A percentile compares a stretch with the other conserved stretches of the same genome.
Evolutionary conservation across 2,888 invertebrate genomes (phyloP).

Genomic region (Yponomeuta plumbellus): DNA sequence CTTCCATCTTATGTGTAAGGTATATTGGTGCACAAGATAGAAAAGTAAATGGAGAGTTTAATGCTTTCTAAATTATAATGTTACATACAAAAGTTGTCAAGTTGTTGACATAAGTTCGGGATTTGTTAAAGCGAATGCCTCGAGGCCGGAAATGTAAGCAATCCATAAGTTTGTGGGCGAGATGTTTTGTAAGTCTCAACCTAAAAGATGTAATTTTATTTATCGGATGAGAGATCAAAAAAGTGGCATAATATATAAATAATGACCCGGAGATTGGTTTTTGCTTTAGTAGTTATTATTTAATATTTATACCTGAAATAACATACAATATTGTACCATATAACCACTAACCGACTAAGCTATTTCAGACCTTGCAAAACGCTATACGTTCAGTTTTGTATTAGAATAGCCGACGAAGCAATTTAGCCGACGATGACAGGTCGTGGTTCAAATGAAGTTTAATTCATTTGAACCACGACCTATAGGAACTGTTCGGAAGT

Average conservation of each 20-base stretch:
- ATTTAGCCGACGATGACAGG: neutral
- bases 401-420: neutral
- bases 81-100: conserved; percentile 6
- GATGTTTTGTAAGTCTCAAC: no score
- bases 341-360: no score
- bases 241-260: no score
- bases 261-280: no score
- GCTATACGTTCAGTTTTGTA: no score
- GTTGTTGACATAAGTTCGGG: neutral
- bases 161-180: neutral
- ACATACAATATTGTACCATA: no score
- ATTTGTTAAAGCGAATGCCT: neutral
- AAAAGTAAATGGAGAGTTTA: neutral
- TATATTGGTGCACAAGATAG: neutral
- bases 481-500: neutral
- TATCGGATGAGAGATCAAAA: no score
- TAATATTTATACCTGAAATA: no score
- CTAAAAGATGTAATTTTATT: no score
- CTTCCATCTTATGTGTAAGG: neutral
- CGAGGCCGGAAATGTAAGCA: neutral
- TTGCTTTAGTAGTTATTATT: no score
- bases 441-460: neutral
- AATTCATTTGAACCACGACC: neutral
- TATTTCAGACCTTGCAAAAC: no score
- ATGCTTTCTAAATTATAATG: neutral